Percentiles rank a stretch among this genome's conserved stretches.
phyloP scores from a whole-genome alignment of 2,888 invertebrate species.

The Rhabditoides inermis region DNA sequence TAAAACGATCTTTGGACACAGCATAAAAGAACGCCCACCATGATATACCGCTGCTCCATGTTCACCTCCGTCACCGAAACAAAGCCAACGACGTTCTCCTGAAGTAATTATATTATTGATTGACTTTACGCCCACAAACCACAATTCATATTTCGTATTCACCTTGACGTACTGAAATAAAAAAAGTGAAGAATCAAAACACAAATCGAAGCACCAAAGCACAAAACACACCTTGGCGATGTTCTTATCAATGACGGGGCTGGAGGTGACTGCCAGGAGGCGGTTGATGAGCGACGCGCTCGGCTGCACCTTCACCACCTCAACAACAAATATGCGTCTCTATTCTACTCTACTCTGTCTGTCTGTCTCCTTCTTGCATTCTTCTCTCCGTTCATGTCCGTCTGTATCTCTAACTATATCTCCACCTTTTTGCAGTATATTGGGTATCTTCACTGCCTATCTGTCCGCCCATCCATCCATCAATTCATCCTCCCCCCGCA shows the following conservation, averaged over 20 bases:
- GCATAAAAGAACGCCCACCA: too few relatives aligned
- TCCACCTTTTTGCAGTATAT: too few relatives aligned
- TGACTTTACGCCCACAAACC: too few relatives aligned
- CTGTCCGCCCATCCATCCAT: too few relatives aligned
- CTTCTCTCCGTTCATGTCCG: background rate
- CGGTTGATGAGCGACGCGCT: slow-evolving; percentile 66
- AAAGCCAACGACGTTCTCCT: slow-evolving; percentile 79
- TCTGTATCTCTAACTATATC: too few relatives aligned
- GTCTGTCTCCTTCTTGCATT: background rate
- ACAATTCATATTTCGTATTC: too few relatives aligned
- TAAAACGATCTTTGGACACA: too few relatives aligned
- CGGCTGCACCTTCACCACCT: slow-evolving; percentile 21
- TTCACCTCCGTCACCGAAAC: slow-evolving; percentile 77
- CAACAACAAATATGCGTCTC: background rate
- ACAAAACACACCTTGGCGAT: slow-evolving; percentile 4
- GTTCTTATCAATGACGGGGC: slow-evolving; percentile 59
- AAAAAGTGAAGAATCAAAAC: too few relatives aligned
- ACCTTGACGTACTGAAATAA: too few relatives aligned
- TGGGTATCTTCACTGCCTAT: too few relatives aligned
- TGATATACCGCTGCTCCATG: slow-evolving; percentile 15
- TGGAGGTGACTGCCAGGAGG: slow-evolving; percentile 78
- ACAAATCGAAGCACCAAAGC: background rate
- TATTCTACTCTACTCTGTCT: background rate
- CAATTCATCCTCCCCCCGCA: too few relatives aligned
- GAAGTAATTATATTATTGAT: too few relatives aligned